Evolutionary conservation across 1,140 invertebrate genomes (phyloP), one percentile per base, ranked within the genome.

Genomic region (Battus philenor): DNA sequence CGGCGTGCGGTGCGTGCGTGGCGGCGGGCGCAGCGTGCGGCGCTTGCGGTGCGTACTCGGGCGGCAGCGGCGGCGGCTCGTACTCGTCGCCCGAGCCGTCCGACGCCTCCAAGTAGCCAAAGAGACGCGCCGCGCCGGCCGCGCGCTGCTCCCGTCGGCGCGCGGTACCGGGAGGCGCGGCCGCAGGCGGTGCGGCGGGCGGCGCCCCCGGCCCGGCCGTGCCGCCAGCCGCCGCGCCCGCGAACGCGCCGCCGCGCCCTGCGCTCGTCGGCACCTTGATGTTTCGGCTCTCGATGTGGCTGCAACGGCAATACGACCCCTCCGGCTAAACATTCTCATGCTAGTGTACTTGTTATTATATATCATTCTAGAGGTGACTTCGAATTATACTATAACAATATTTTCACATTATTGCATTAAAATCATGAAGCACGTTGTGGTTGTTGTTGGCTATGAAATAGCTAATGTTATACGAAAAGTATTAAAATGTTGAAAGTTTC

Each of bases 61-160:
- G 36, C 15, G 39, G 45, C 46, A 70, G 52, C 51, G 57, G 39
- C 39, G 68, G 59, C 47, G 68, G 50, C 52, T 72, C 72, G 68
- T 80, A 83, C 54, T 85, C 81, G 64, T 84, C 86, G 48, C 87
- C 87, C 1, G 88, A 89, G 11, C 87, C 87, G 74, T 89, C 89
- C 18, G 86, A 88, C 8, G 88, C 88, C 61, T 89, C 88, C 76
- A 89, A 82, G 72, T 90, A 89, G 13, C 87, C 88, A 69, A 89
- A 89, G 7, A 89, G 75, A 1, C 88, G 68, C 13, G 87, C 88
- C 11, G 88, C 88, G 26, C 88, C 88, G 44, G 87, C 87, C 50
- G 86, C 86, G 41, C 88, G 87, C 11, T 32, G 44, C 24, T 70
- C 73, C 16, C 68, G 61, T n/a, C 66, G 54, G n/a, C 66, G 56